phyloP scores from a whole-genome alignment of 2,797 vertebrate genomes.

The Anniella stebbinsi region DNA sequence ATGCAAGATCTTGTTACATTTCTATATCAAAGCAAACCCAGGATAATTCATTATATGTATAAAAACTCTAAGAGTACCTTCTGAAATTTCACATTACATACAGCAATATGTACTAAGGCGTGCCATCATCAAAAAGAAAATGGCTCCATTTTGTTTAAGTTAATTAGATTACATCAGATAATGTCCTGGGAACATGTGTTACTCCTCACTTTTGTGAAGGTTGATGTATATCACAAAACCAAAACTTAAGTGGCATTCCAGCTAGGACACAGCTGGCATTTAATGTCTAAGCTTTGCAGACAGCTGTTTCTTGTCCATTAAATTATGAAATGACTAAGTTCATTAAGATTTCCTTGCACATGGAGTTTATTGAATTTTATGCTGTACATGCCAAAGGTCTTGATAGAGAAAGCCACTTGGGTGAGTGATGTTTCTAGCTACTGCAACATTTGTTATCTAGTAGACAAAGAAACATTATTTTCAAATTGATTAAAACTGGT shows the following conservation, averaged over 20 bases:
- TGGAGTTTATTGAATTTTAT: conserved; percentile 62
- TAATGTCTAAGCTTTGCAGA: conserved; percentile 46
- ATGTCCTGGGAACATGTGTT: background rate
- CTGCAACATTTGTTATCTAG: conserved; percentile 58
- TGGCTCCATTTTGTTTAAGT: background rate
- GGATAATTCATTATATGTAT: background rate
- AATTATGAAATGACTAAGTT: conserved; percentile 66
- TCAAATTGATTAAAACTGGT: conserved; percentile 69
- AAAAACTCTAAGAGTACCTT: background rate
- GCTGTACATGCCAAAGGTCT: conserved; percentile 50
- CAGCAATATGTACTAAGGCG: background rate
- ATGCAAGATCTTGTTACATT: background rate
- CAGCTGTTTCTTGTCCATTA: conserved; percentile 59
- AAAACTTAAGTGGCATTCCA: conserved; percentile 59
- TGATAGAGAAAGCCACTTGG: conserved; percentile 51
- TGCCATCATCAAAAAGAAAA: background rate
- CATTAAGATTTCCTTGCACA: conserved; percentile 67
- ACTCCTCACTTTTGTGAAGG: conserved; percentile 1
- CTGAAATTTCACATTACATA: background rate
- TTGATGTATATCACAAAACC: conserved; percentile 6
- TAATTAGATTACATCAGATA: conserved; percentile 24
- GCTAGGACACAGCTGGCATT: conserved; percentile 28
- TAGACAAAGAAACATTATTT: conserved; percentile 73
- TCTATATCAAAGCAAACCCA: background rate
- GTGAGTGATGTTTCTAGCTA: conserved; percentile 49